Percentiles rank a stretch among this genome's conserved stretches.
Conservation (phyloP, 2,113 vertebrate species). For the Dendrocopos noguchii region DNA sequence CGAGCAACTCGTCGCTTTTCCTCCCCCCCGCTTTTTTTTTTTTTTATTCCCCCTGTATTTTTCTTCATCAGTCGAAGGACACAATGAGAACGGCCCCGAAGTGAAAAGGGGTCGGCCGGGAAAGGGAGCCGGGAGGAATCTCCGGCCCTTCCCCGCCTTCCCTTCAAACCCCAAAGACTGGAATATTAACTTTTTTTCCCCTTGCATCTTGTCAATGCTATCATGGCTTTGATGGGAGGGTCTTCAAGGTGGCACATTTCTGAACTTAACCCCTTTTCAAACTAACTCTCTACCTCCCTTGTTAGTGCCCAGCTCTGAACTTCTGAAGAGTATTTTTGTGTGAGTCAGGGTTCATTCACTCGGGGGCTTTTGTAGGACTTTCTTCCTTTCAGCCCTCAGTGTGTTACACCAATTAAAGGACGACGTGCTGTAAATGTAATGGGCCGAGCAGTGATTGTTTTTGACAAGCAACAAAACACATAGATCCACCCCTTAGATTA, state of each 20-base stretch:
- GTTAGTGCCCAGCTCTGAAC: slow-evolving; percentile 91
- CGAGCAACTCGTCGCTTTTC: neutral
- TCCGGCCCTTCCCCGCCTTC: slow-evolving; percentile 8
- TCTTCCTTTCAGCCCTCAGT: slow-evolving; percentile 89
- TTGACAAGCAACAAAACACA: slow-evolving; percentile 99
- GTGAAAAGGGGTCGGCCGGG: neutral
- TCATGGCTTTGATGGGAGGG: slow-evolving; percentile 85
- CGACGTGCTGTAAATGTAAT: slow-evolving; percentile 99
- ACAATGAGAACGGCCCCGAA: neutral
- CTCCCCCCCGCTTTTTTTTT: neutral
- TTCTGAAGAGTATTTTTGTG: slow-evolving; percentile 91
- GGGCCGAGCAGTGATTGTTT: slow-evolving; percentile 97
- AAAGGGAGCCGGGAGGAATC: slow-evolving; percentile 28
- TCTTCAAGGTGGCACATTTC: slow-evolving; percentile 88
- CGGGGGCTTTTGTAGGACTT: slow-evolving; percentile 83
- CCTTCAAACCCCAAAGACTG: slow-evolving; percentile 8
- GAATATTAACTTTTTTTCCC: slow-evolving; percentile 80
- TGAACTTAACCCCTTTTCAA: slow-evolving; percentile 88
- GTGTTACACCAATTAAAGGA: slow-evolving; percentile 98
- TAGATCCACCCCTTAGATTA: slow-evolving; percentile 99
- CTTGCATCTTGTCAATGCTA: slow-evolving; percentile 83
- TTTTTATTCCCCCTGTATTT: neutral
- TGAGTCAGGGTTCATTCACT: slow-evolving; percentile 90
- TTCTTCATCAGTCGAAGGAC: neutral
- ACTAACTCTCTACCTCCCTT: slow-evolving; percentile 85